Conservation (phyloP, 2,797 vertebrate species). For the Peromyscus attwateri region DNA sequence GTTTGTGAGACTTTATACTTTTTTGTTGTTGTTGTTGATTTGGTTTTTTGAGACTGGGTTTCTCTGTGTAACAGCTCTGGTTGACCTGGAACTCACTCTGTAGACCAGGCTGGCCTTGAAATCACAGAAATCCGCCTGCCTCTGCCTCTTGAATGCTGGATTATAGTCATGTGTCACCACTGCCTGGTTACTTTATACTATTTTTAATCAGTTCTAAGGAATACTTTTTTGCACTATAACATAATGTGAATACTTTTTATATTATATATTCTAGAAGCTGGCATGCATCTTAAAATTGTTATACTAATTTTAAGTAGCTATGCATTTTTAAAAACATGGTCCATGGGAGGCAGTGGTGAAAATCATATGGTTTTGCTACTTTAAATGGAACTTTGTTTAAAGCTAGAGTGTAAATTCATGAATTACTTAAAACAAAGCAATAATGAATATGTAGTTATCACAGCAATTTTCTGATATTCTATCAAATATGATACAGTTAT, state of each 20-base stretch:
- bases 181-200: background rate
- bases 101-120: background rate
- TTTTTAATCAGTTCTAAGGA: conserved; percentile 52
- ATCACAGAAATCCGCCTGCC: background rate
- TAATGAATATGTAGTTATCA: background rate
- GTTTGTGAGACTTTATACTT: conserved; percentile 16
- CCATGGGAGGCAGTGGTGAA: conserved; percentile 32
- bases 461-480: conserved; percentile 41
- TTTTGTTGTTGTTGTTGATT: background rate
- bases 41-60: background rate
- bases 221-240: background rate
- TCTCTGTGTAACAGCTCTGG: too few relatives aligned
- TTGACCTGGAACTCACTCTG: background rate
- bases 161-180: background rate
- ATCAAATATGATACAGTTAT: background rate
- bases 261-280: background rate
- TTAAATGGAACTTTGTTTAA: conserved; percentile 16
- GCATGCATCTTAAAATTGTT: conserved; percentile 47
- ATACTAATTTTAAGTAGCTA: conserved; percentile 20
- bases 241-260: background rate
- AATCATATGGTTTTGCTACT: conserved; percentile 17
- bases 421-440: background rate
- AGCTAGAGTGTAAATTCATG: background rate
- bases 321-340: background rate
- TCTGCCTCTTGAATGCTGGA: background rate